Evolutionary conservation across 2,888 invertebrate genomes (phyloP).

Genomic region (Xestia c-nigrum): DNA sequence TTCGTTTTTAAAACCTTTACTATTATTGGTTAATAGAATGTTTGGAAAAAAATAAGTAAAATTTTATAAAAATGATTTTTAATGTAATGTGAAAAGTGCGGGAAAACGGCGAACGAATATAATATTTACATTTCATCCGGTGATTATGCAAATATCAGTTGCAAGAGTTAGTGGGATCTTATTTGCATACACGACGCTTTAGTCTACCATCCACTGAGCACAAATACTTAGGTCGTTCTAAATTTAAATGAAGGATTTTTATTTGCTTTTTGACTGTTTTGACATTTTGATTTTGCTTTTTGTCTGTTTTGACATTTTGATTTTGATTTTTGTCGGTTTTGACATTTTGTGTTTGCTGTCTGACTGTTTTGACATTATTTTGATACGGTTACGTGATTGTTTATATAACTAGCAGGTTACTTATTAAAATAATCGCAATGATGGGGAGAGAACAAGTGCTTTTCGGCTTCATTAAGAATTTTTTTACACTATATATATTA

Average conservation of each 20-base stretch:
- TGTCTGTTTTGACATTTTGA: too few relatives aligned
- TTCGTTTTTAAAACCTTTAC: not conserved
- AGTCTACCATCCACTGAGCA: slow-evolving; percentile 52
- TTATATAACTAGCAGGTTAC: too few relatives aligned
- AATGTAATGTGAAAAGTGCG: slow-evolving; percentile 12
- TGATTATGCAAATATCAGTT: slow-evolving; percentile 73
- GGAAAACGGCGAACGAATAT: slow-evolving; percentile 63
- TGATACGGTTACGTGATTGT: too few relatives aligned
- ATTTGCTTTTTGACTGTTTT: not conserved
- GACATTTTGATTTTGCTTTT: too few relatives aligned
- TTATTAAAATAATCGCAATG: too few relatives aligned
- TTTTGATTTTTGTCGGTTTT: too few relatives aligned
- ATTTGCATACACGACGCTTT: slow-evolving; percentile 68
- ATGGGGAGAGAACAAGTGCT: too few relatives aligned
- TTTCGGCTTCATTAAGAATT: too few relatives aligned
- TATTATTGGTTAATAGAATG: too few relatives aligned
- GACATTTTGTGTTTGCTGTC: too few relatives aligned
- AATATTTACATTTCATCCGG: slow-evolving; percentile 74
- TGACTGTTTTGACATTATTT: too few relatives aligned
- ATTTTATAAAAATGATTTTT: not conserved
- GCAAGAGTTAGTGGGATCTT: slow-evolving; percentile 70
- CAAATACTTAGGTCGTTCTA: not conserved
- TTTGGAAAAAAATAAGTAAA: not conserved
- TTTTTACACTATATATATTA: too few relatives aligned
- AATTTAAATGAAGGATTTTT: not conserved